phyloP scores from a whole-genome alignment of 2,113 vertebrate genomes.

The Synchiropus splendidus region DNA sequence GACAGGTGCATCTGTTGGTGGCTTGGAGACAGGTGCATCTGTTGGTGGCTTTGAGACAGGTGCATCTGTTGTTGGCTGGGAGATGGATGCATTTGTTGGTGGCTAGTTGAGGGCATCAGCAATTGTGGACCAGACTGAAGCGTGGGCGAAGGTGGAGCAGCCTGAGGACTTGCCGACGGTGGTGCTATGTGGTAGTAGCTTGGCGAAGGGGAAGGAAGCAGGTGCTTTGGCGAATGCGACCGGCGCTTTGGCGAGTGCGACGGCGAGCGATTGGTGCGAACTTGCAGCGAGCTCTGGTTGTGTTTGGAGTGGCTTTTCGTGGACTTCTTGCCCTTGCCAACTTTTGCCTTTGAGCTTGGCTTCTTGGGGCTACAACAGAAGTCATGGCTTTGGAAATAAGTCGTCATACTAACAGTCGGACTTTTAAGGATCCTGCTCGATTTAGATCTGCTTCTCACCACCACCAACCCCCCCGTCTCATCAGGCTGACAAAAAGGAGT shows the following conservation, averaged over 20 bases:
- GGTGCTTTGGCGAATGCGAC: slow-evolving; percentile 22
- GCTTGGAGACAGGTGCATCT: slow-evolving; percentile 25
- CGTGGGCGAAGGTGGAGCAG: slow-evolving; percentile 20
- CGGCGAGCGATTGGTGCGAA: slow-evolving; percentile 30
- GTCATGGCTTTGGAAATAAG: slow-evolving; percentile 65
- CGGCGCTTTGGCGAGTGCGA: slow-evolving; percentile 37
- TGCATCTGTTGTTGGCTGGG: slow-evolving; percentile 44
- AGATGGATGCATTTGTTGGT: slow-evolving; percentile 29
- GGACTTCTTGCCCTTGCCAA: slow-evolving; percentile 49
- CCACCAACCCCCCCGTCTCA: slow-evolving; percentile 4
- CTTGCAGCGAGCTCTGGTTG: slow-evolving; percentile 52
- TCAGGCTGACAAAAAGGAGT: slow-evolving; percentile 13
- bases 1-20: slow-evolving; percentile 21
- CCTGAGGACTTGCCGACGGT: slow-evolving; percentile 27
- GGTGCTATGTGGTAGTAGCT: slow-evolving; percentile 60
- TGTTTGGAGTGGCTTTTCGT: slow-evolving; percentile 43
- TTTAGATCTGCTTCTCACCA: slow-evolving; percentile 6
- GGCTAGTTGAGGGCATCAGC: slow-evolving; percentile 34
- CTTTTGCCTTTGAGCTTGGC: slow-evolving; percentile 39
- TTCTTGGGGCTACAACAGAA: slow-evolving; percentile 62
- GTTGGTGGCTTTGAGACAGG: slow-evolving; percentile 29
- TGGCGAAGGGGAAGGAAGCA: slow-evolving; percentile 47
- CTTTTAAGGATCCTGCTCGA: neutral
- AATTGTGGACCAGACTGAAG: slow-evolving; percentile 23
- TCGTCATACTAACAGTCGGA: slow-evolving; percentile 49